Conservation (phyloP, 2,888 invertebrate species). For the Drosophila borealis region DNA sequence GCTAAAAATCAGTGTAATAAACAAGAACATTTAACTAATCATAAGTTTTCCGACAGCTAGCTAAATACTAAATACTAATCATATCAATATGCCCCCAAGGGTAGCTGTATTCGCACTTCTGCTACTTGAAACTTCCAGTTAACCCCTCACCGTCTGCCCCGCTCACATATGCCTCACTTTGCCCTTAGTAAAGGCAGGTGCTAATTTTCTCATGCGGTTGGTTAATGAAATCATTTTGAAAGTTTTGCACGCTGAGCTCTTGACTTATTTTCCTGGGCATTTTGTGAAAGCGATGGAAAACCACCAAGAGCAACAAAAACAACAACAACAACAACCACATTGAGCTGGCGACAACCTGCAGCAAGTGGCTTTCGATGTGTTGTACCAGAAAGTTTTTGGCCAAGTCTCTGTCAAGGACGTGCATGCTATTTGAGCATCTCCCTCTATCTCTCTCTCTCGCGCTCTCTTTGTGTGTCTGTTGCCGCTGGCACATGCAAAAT, state of each 20-base stretch:
- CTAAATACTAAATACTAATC: slow-evolving; percentile 32
- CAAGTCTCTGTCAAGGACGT: slow-evolving; percentile 45
- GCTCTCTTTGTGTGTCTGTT: background rate
- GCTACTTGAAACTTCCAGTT: background rate
- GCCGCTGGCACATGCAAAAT: slow-evolving; percentile 43
- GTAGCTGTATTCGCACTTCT: slow-evolving; percentile 14
- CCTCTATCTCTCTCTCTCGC: too few species aligned
- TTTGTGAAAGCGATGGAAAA: slow-evolving; percentile 21
- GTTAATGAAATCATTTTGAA: slow-evolving; percentile 60
- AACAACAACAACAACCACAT: slow-evolving; percentile 7
- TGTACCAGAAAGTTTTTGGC: slow-evolving; percentile 45
- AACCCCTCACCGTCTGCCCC: background rate
- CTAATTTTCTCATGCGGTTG: slow-evolving; percentile 63
- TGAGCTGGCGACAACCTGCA: slow-evolving; percentile 25
- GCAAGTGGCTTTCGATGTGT: slow-evolving; percentile 54
- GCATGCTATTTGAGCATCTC: slow-evolving; percentile 16
- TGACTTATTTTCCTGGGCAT: slow-evolving; percentile 35
- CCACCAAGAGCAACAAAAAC: slow-evolving; percentile 16
- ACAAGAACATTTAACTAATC: slow-evolving; percentile 14
- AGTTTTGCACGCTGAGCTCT: slow-evolving; percentile 47
- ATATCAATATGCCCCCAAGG: slow-evolving; percentile 35
- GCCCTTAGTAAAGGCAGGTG: slow-evolving; percentile 40
- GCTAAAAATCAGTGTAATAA: background rate
- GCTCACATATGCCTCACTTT: too few species aligned
- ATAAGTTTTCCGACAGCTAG: slow-evolving; percentile 20